Evolutionary conservation across 30 jellyfish, hydroid and myxozoan genomes (phyloP), one percentile per base, ranked within the genome.

Genomic region (Pelagia noctiluca): DNA sequence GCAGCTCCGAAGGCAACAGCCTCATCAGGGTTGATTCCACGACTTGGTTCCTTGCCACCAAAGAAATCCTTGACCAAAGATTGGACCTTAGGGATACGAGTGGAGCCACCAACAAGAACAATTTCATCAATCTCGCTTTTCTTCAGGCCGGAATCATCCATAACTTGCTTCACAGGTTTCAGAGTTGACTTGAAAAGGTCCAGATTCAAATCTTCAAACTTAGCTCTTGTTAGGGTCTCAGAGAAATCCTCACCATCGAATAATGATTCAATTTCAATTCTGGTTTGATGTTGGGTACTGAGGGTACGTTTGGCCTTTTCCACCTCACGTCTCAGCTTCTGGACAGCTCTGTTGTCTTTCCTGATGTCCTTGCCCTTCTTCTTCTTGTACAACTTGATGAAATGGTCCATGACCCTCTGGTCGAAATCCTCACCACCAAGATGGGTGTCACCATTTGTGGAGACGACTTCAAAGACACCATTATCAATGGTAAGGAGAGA

Each of bases 1-100:
- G 99, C 99, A 80, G 99, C 99, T 61, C 99, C 99, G 86, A 21
- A 95, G 4, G 99, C 99, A 80, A 95, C 99, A 30, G 99, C 99
- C 78, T 95, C 99, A 90, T 95, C 99, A 34, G 99, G 99, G 86
- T 95, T 95, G 83, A 95, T 95, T 10, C 99, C 98, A 30, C 97
- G 82, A 76, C 97, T 87, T 30, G 98, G 99, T 67, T 95, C 99
- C 64, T 90, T 90, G n/a, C 98, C 98, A 75, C 71, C 76, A 68
- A 95, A 95, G 89, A n/a, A 62, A 19, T 85, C 92, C 69, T 90
- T 89, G 47, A 95, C 99, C 19, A 95, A 85, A 1, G 49, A 49
- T 77, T 95, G 99, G 50, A 95, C 85, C 74, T 95, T 95, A 26
- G 99, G 99, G 71, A 95, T 95, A 75, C 99, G 97, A 12, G 99